Percentiles rank a stretch among this genome's conserved stretches.
phyloP scores from a whole-genome alignment of 2,888 invertebrate genomes.

The Xylophagus ater region DNA sequence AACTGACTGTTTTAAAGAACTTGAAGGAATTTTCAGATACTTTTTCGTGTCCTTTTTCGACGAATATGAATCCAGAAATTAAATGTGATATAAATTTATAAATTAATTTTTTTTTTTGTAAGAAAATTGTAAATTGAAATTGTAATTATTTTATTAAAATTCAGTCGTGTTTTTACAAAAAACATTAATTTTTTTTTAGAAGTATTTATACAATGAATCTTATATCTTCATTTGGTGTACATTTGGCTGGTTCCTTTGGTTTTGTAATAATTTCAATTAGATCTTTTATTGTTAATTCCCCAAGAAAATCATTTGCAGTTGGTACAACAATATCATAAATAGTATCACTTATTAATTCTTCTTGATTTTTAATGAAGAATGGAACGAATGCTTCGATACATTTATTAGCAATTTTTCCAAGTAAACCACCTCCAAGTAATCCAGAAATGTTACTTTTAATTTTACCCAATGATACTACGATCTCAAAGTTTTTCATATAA shows the following conservation, averaged over 20 bases:
- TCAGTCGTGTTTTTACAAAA: no score
- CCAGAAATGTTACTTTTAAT: constrained; percentile 5
- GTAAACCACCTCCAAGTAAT: background rate
- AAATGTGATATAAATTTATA: no score
- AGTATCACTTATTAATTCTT: constrained; percentile 3
- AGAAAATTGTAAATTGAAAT: no score
- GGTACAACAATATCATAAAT: constrained; percentile 4
- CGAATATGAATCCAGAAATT: no score
- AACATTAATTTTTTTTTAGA: no score
- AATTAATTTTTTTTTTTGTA: no score
- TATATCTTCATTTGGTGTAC: no score
- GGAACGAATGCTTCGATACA: constrained; percentile 1
- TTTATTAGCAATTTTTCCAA: constrained; percentile 5
- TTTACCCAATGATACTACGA: background rate
- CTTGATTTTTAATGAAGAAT: constrained; percentile 4
- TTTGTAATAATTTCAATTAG: constrained; percentile 8
- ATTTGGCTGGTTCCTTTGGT: constrained; percentile 4
- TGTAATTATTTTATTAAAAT: no score
- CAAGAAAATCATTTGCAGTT: constrained; percentile 6
- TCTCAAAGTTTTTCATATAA: constrained; percentile 1
- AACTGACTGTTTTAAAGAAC: no score
- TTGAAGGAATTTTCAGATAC: no score
- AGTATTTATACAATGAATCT: no score
- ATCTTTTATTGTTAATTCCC: constrained; percentile 5
- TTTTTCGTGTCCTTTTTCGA: no score